Evolutionary conservation across 2,113 vertebrate genomes (phyloP).

Genomic region (Trichechus manatus): DNA sequence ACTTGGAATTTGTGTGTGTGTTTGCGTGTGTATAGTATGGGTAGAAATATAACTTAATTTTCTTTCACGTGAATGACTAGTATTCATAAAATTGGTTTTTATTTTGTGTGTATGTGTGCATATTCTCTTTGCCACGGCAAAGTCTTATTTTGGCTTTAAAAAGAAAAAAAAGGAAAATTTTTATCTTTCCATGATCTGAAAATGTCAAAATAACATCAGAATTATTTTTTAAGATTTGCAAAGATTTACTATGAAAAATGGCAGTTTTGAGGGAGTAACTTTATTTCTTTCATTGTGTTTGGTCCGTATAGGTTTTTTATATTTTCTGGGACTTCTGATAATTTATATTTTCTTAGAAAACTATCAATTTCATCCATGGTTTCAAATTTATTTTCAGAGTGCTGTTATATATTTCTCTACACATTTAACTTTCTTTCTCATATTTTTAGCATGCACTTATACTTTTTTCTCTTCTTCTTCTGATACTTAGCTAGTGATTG

Average conservation of each 20-base stretch:
- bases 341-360: background rate
- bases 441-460: background rate
- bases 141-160: background rate
- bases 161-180: too few relatives aligned
- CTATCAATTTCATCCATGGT: background rate
- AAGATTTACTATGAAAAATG: background rate
- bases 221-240: background rate
- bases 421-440: background rate
- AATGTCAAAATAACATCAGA: background rate
- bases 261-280: background rate
- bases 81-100: background rate
- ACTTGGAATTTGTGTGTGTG: background rate
- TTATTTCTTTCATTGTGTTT: background rate
- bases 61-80: background rate
- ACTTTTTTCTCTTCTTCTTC: background rate
- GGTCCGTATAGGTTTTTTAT: background rate
- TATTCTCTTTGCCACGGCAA: background rate
- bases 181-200: background rate
- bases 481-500: background rate
- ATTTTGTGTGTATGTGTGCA: background rate
- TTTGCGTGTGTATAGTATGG: background rate
- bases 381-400: background rate
- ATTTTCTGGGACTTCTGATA: background rate
- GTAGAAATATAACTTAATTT: background rate
- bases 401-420: background rate